Conservation (phyloP, 2,797 vertebrate species). For the Poecilia wingei region DNA sequence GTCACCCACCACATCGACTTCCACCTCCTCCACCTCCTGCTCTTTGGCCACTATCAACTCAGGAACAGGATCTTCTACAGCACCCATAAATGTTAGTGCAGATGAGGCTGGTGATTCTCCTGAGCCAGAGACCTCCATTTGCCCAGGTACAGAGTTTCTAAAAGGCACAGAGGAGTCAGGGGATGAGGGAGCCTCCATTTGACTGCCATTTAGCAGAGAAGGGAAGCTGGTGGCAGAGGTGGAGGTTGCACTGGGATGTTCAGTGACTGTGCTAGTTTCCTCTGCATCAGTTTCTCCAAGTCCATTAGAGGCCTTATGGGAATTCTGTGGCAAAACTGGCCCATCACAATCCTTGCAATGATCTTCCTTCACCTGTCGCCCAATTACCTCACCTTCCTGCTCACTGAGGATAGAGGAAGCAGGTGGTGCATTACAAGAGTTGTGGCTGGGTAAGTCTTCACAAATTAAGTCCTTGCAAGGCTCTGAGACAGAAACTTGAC, state of each 20-base stretch:
- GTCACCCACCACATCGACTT: conserved; percentile 93
- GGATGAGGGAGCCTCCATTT: conserved; percentile 80
- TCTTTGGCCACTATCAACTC: conserved; percentile 86
- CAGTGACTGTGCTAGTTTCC: conserved; percentile 76
- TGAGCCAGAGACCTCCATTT: conserved; percentile 80
- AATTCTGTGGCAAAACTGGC: conserved; percentile 75
- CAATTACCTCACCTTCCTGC: conserved; percentile 73
- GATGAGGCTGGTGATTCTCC: conserved; percentile 52
- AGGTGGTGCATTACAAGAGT: conserved; percentile 44
- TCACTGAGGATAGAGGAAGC: conserved; percentile 52
- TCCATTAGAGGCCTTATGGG: conserved; percentile 90
- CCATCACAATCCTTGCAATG: conserved; percentile 64
- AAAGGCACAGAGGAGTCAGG: conserved; percentile 95
- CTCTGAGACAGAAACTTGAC: conserved; percentile 80
- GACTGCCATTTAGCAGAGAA: conserved; percentile 85
- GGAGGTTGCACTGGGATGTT: conserved; percentile 84
- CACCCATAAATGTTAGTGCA: conserved; percentile 50
- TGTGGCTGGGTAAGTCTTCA: conserved; percentile 78
- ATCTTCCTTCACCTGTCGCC: conserved; percentile 60
- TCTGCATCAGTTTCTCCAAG: conserved; percentile 84
- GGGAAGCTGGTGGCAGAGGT: conserved; percentile 79
- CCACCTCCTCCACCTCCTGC: conserved; percentile 89
- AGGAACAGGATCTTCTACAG: conserved; percentile 78
- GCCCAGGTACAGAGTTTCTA: conserved; percentile 88
- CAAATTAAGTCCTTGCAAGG: conserved; percentile 84